Evolutionary conservation across 2,797 vertebrate species (phyloP), one percentile per base, ranked within the genome.

Genomic region (Melopsittacus undulatus): DNA sequence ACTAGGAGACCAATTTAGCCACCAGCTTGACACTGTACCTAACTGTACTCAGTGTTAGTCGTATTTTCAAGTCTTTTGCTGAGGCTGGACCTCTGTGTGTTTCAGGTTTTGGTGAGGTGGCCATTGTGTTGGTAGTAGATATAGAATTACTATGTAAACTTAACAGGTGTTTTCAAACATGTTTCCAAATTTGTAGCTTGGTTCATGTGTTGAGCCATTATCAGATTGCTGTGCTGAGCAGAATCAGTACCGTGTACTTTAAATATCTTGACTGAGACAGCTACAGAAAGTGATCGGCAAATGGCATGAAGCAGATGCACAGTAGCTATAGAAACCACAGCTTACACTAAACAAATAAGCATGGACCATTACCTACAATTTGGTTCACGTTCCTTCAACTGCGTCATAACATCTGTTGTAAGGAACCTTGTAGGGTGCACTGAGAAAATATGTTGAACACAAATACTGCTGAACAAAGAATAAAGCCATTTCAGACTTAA

Each of bases 281-380:
- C 87, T 68, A 87, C 79, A 93, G 89, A 96, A 93, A 95, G 75
- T 78, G 88, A 87, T 96, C 87, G 69, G 88, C 83, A 91, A 96
- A 94, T 91, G 94, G 91, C 91, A 96, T 5, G 84, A 94, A 94
- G 92, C 91, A 97, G 96, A 95, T 94, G 67, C 83, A 59, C 88
- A 77, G 95, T 88, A 96, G 91, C 78, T 95, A 96, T 87, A 95
- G 96, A 97, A 97, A 95, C 95, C 52, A 75, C 52, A 89, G 80
- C 63, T 94, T 87, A 95, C 73, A 94, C 91, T 91, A 93, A 95
- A 95, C 97, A 97, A 97, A 94, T 94, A 95, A 96, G 72, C 81
- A 93, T 68, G 84, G 94, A 80, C 91, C 90, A 96, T 97, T 95
- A 97, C 94, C 95, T 96, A 84, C 92, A 94, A 86, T 92, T 95